Evolutionary conservation across 2,888 invertebrate species (phyloP).

Genomic region (Amblyjoppa proteus): DNA sequence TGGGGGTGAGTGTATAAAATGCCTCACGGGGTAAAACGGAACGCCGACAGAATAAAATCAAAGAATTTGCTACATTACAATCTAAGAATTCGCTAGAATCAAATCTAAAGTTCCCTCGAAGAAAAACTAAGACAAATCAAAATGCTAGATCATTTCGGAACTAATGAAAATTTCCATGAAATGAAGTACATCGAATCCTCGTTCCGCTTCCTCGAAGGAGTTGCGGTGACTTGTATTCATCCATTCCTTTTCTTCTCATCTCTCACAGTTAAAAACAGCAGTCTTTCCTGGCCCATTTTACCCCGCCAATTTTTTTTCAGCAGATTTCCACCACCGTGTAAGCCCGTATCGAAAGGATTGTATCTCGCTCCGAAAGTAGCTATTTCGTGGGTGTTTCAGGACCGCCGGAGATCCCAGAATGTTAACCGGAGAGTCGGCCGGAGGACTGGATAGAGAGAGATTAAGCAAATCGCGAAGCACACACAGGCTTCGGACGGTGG

Average conservation of each 20-base stretch:
- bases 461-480: constrained; percentile 78
- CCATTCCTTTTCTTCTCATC: no score
- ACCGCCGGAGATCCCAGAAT: constrained; percentile 42
- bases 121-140: no score
- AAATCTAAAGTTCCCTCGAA: no score
- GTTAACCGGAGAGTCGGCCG: constrained; percentile 44
- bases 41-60: background rate
- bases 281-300: background rate
- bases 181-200: no score
- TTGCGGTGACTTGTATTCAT: no score
- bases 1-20: background rate
- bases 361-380: constrained; percentile 44
- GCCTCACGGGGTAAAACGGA: background rate
- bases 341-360: constrained; percentile 14
- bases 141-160: no score
- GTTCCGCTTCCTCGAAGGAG: no score
- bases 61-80: no score
- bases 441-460: constrained; percentile 72
- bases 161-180: no score
- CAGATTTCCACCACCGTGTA: background rate
- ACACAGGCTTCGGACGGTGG: constrained; percentile 18
- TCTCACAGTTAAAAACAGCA: no score
- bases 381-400: constrained; percentile 53
- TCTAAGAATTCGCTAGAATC: no score
- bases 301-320: background rate